Percentiles rank a stretch among this genome's conserved stretches.
These are phyloP conservation scores for Poeciliopsis paucimaculata DNA, from an alignment of 2,797 vertebrate species.

Conservation along the genomic window DNA sequence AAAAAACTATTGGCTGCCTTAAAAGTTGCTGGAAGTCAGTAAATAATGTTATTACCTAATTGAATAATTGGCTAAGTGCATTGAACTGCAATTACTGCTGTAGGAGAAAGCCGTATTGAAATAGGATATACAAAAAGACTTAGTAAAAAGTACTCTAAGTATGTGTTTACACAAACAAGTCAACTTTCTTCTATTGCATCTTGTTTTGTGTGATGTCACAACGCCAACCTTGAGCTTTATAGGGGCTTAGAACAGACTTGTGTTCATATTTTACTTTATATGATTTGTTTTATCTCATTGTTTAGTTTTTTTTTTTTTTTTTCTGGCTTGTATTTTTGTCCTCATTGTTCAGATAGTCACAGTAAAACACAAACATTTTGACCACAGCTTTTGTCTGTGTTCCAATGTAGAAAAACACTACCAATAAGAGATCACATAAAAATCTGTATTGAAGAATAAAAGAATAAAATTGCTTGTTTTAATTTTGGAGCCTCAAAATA, in stretches of 20 bases:
- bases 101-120: background rate
- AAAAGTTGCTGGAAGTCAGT: background rate
- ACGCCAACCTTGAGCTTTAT: background rate
- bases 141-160: background rate
- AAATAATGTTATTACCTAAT: background rate
- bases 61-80: background rate
- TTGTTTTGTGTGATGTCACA: background rate
- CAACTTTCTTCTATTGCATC: background rate
- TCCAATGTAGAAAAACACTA: background rate
- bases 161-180: background rate
- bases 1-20: background rate
- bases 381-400: background rate
- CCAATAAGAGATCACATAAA: background rate
- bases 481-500: background rate
- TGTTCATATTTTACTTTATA: background rate
- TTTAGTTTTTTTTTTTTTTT: background rate
- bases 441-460: background rate
- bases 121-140: background rate
- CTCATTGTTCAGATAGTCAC: background rate
- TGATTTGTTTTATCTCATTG: background rate
- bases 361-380: background rate
- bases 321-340: background rate
- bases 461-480: background rate
- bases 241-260: background rate
- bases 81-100: background rate